A percentile compares a stretch with the other conserved stretches of the same genome.
Evolutionary conservation across 2,888 invertebrate species (phyloP).

Genomic region (Nycteola revayana): DNA sequence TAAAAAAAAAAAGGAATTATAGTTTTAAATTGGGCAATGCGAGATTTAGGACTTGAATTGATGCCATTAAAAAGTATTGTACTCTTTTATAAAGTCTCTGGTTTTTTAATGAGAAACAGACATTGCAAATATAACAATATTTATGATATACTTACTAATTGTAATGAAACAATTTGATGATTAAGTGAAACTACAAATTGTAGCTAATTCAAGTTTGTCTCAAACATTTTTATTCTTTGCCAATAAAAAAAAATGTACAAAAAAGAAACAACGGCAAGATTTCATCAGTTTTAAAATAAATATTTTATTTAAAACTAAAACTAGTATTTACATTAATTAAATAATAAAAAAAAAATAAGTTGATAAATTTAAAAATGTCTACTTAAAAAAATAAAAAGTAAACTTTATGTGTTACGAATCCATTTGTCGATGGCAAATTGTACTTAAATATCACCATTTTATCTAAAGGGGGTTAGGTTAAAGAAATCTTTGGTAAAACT

Average conservation of each 20-base stretch:
- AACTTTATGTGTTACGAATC: constrained; percentile 31
- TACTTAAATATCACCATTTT: constrained; percentile 59
- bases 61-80: too few species aligned
- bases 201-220: too few species aligned
- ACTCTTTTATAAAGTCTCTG: too few species aligned
- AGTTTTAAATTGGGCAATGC: too few species aligned
- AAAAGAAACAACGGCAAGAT: constrained; percentile 27
- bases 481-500: constrained; percentile 53
- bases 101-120: too few species aligned
- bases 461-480: constrained; percentile 27
- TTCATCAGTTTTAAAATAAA: constrained; percentile 33
- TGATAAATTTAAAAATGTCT: constrained; percentile 36
- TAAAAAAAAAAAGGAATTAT: too few species aligned
- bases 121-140: too few species aligned
- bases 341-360: constrained; percentile 29
- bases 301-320: constrained; percentile 24
- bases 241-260: background rate
- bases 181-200: too few species aligned
- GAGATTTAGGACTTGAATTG: too few species aligned
- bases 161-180: too few species aligned
- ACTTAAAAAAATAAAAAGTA: constrained; percentile 46
- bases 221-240: too few species aligned
- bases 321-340: constrained; percentile 39
- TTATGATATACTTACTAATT: too few species aligned
- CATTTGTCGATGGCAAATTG: constrained; percentile 55